Percentiles rank a stretch among this genome's conserved stretches.
phyloP scores from a whole-genome alignment of 2,888 invertebrate species.

The Acanthococcus lagerstroemiae region DNA sequence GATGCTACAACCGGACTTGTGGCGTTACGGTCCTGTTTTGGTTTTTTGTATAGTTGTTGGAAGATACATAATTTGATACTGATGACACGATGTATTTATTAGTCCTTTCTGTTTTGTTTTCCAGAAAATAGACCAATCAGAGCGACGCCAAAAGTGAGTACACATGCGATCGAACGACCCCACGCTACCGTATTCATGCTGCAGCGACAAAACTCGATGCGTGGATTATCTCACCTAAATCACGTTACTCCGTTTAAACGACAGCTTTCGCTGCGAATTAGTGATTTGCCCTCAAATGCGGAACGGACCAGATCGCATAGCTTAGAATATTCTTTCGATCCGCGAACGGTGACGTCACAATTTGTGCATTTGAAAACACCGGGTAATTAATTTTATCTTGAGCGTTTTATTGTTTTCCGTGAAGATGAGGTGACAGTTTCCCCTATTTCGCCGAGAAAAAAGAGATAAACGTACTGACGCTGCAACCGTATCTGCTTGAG shows the following conservation, averaged over 20 bases:
- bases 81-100: too few species aligned
- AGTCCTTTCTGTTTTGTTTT: not conserved
- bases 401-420: not conserved
- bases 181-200: constrained; percentile 91
- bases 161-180: constrained; percentile 88
- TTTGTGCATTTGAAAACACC: constrained; percentile 44
- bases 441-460: too few species aligned
- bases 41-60: too few species aligned
- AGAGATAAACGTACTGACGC: too few species aligned
- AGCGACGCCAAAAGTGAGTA: constrained; percentile 59
- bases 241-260: constrained; percentile 88
- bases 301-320: constrained; percentile 56
- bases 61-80: not conserved
- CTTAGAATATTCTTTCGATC: constrained; percentile 42
- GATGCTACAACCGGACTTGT: too few species aligned
- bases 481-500: too few species aligned
- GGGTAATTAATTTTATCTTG: too few species aligned
- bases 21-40: too few species aligned
- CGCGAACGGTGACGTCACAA: constrained; percentile 42
- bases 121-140: constrained; percentile 27
- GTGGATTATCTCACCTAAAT: constrained; percentile 73
- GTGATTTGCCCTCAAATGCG: constrained; percentile 88
- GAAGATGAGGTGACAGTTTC: not conserved
- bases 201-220: constrained; percentile 88
- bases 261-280: constrained; percentile 87